A percentile compares a stretch with the other conserved stretches of the same genome.
Conservation (phyloP, 1,140 invertebrate species). For the Solenopsis fugax region DNA sequence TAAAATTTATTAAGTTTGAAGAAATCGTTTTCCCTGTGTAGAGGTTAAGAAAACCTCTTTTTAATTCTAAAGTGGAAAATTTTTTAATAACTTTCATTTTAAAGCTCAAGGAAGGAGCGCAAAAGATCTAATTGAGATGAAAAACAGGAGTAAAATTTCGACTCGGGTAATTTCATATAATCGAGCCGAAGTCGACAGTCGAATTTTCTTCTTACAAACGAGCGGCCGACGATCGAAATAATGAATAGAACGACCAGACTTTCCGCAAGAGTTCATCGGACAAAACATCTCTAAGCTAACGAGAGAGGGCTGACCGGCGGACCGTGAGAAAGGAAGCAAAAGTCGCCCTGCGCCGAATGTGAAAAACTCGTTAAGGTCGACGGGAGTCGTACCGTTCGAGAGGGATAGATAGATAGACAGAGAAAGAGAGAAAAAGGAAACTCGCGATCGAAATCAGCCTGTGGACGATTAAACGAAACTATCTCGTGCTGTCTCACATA, state of each 20-base stretch:
- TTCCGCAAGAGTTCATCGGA: slow-evolving; percentile 33
- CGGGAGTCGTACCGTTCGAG: background rate
- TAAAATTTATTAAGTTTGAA: too few species aligned
- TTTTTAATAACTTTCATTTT: too few species aligned
- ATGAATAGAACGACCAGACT: slow-evolving; percentile 34
- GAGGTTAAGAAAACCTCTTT: too few species aligned
- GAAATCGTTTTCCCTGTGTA: too few species aligned
- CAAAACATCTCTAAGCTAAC: slow-evolving; percentile 56
- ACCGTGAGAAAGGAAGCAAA: slow-evolving; percentile 70
- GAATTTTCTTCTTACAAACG: background rate
- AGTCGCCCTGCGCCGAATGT: slow-evolving; percentile 59
- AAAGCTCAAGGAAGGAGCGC: too few species aligned
- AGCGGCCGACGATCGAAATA: slow-evolving; percentile 30
- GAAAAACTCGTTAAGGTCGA: slow-evolving; percentile 69
- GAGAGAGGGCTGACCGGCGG: slow-evolving; percentile 36
- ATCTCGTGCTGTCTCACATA: background rate
- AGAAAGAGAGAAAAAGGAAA: background rate
- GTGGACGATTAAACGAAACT: slow-evolving; percentile 54
- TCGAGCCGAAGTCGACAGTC: background rate
- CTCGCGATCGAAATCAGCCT: slow-evolving; percentile 32
- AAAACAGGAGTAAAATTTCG: too few species aligned
- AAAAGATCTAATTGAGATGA: too few species aligned
- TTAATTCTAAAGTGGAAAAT: too few species aligned
- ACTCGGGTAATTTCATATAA: background rate
- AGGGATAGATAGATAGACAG: background rate